Evolutionary conservation across 2,113 vertebrate genomes (phyloP), one percentile per base, ranked within the genome.

Genomic region (Haemorhous mexicanus): DNA sequence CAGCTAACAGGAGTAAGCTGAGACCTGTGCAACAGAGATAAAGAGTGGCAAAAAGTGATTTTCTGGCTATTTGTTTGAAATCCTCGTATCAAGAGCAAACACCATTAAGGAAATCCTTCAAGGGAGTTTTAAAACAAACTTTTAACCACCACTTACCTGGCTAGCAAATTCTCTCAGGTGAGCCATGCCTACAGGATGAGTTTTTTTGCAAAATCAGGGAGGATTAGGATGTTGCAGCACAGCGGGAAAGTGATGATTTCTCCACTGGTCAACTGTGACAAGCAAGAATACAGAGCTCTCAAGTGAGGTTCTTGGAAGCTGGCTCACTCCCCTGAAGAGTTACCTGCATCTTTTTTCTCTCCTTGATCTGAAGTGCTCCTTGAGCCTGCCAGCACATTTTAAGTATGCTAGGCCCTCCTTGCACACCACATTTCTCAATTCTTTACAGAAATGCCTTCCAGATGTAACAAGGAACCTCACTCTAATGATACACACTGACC

Each of bases 111-210:
- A 64, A 87, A 59, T 8, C 86, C 32, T 47, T 15, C 13, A 47
- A 68, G 70, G 26, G 13, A 32, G 50, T 39, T 83, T 88, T 47
- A 44, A 88, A 75, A 43, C 9, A 66, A 12, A 12, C 2, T 33
- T 73, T 78, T 59, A 64, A 81, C 33, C 5, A 6, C 41, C 62
- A 30, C 97, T 97, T 91, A 98, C 98, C 97, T 98, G 98, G 78
- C 88, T 97, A 84, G 97, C 98, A 87, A 98, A 97, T 41, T 98
- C 98, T 89, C 97, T 66, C 67, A 98, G 91, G 68, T 98, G 98
- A 94, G 98, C 98, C 98, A 98, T 98, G 94, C 73, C 95, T 82
- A 49, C 24, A 52, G 78, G 68, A 62, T 28, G 47, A 66, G 18
- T 0, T n/a, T 46, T 46, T 69, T n/a, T 68, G 41, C 77, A 70